Evolutionary conservation across 2,888 invertebrate species (phyloP).

Genomic region (Cephus pulcher): DNA sequence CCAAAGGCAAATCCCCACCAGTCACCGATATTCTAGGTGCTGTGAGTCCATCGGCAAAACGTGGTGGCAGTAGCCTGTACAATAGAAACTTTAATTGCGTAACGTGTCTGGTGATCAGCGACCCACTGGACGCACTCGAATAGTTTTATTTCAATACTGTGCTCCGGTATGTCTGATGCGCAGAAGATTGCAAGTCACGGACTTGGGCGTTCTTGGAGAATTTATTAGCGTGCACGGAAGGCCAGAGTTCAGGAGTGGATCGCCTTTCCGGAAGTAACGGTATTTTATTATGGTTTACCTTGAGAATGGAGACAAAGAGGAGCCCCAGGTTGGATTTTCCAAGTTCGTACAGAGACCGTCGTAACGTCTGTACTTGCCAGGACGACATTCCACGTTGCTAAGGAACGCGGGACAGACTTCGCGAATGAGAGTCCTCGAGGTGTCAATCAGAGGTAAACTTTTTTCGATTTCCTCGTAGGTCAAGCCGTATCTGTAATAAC

Average conservation of each 20-base stretch:
- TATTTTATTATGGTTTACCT: slow-evolving; percentile 68
- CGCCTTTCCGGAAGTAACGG: background rate
- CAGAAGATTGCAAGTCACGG: background rate
- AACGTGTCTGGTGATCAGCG: background rate
- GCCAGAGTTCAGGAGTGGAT: background rate
- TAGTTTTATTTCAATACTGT: background rate
- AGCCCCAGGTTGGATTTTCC: slow-evolving; percentile 90
- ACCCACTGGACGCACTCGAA: background rate
- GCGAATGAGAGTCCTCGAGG: slow-evolving; percentile 85
- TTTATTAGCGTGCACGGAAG: background rate
- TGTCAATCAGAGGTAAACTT: slow-evolving; percentile 87
- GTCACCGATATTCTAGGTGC: slow-evolving; percentile 84
- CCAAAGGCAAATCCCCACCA: slow-evolving; percentile 81
- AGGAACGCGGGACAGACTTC: slow-evolving; percentile 90
- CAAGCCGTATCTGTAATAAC: slow-evolving; percentile 78
- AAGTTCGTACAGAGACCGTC: slow-evolving; percentile 92
- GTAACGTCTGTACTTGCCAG: slow-evolving; percentile 87
- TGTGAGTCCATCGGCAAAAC: slow-evolving; percentile 87
- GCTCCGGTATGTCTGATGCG: background rate
- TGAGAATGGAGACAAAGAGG: slow-evolving; percentile 86
- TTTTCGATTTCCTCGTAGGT: slow-evolving; percentile 89
- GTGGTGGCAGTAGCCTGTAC: slow-evolving; percentile 78
- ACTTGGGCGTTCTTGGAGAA: background rate
- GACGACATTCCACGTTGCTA: slow-evolving; percentile 87
- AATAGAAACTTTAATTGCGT: slow-evolving; percentile 11